These are phyloP conservation scores for Drosophila mimica DNA, from an alignment of 2,888 invertebrate species.

Conservation along the genomic window DNA sequence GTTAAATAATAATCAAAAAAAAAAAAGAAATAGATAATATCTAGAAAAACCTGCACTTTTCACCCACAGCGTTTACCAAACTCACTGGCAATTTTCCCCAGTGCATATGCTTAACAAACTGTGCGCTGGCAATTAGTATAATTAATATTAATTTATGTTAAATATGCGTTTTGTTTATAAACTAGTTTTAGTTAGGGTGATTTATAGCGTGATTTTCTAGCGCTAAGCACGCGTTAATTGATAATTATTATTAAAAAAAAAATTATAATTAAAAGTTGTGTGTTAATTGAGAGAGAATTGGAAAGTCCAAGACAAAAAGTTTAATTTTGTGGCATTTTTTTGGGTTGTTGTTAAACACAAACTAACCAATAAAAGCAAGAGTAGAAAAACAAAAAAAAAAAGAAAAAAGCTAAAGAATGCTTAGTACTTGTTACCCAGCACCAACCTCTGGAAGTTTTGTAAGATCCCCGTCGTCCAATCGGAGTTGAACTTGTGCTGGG, in stretches of 20 bases:
- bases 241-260: not conserved
- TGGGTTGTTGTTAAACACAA: slow-evolving; percentile 20
- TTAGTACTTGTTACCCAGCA: slow-evolving; percentile 76
- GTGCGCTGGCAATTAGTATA: slow-evolving; percentile 40
- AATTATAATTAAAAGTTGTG: not conserved
- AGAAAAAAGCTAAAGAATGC: slow-evolving; percentile 4
- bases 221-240: slow-evolving; percentile 29
- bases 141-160: slow-evolving; percentile 28
- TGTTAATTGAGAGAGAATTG: slow-evolving; percentile 26
- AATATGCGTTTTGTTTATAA: slow-evolving; percentile 20
- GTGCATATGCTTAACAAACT: slow-evolving; percentile 37
- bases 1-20: not conserved
- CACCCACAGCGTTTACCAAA: slow-evolving; percentile 16
- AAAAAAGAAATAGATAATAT: not conserved
- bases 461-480: slow-evolving; percentile 93
- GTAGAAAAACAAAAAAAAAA: slow-evolving; percentile 37
- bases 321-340: slow-evolving; percentile 6
- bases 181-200: slow-evolving; percentile 36
- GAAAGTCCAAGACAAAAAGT: slow-evolving; percentile 11
- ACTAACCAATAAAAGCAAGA: slow-evolving; percentile 44
- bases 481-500: slow-evolving; percentile 87
- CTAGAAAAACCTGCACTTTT: not conserved
- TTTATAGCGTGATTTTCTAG: slow-evolving; percentile 35
- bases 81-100: slow-evolving; percentile 12
- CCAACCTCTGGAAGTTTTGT: slow-evolving; percentile 95